A percentile compares a stretch with the other conserved stretches of the same genome.
These are phyloP conservation scores for Axea sp. DNA, from an alignment of 2,888 invertebrate genomes.

Conservation along the genomic window DNA sequence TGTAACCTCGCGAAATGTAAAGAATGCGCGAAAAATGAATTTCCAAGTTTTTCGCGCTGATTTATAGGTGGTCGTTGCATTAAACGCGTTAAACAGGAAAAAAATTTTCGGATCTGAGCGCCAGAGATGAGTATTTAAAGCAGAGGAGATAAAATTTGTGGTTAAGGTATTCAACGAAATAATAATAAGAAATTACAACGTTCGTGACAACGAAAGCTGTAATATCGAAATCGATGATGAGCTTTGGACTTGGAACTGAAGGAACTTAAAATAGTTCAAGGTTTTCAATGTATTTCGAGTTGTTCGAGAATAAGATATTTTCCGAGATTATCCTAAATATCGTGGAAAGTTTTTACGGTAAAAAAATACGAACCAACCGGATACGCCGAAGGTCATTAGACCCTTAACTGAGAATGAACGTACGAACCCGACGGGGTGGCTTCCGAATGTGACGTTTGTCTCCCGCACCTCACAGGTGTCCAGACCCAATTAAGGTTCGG, in stretches of 20 bases:
- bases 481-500: conserved; percentile 2
- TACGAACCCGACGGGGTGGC: conserved; percentile 12
- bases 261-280: too few species aligned
- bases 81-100: conserved; percentile 4
- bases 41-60: conserved; percentile 15
- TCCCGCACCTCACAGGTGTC: conserved; percentile 21
- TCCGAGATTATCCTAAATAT: too few species aligned
- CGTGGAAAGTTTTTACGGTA: too few species aligned
- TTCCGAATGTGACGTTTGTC: conserved; percentile 2
- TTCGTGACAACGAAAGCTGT: too few species aligned
- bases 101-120: neutral
- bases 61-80: conserved; percentile 9
- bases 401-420: conserved; percentile 7
- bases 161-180: too few species aligned
- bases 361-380: neutral
- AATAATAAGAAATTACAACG: too few species aligned
- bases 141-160: too few species aligned
- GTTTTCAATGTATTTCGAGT: too few species aligned
- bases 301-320: too few species aligned
- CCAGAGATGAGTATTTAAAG: neutral
- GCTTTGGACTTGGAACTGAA: too few species aligned
- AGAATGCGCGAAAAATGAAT: conserved; percentile 58
- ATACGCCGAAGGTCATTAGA: conserved; percentile 2
- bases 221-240: too few species aligned
- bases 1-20: conserved; percentile 51